A percentile compares a stretch with the other conserved stretches of the same genome.
These are phyloP conservation scores for Scarus forsteni DNA, from an alignment of 2,797 vertebrate species.

Conservation along the genomic window DNA sequence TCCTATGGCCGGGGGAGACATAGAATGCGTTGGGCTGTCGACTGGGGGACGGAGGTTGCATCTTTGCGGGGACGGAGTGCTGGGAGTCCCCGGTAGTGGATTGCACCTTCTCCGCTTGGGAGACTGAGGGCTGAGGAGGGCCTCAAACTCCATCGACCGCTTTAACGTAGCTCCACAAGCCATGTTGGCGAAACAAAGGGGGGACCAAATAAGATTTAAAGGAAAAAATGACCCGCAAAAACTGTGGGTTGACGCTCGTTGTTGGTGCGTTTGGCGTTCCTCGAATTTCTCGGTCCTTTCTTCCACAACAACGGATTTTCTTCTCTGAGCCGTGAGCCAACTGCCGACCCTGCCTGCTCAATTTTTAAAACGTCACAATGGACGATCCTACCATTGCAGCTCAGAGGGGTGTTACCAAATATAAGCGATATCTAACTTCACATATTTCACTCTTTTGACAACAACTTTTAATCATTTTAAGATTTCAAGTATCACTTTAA, in stretches of 20 bases:
- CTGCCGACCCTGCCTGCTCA: constrained; percentile 73
- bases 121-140: constrained; percentile 92
- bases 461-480: rapidly evolving
- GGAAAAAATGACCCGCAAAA: constrained; percentile 43
- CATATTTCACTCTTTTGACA: rapidly evolving
- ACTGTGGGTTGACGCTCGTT: constrained; percentile 13
- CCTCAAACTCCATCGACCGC: constrained; percentile 94
- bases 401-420: constrained; percentile 21
- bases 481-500: rapidly evolving
- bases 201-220: constrained; percentile 11
- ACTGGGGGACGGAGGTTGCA: constrained; percentile 87
- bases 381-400: constrained; percentile 67
- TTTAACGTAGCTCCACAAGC: constrained; percentile 94
- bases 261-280: constrained; percentile 26
- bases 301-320: constrained; percentile 79
- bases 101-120: constrained; percentile 92
- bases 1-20: constrained; percentile 79
- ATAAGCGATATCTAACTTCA: neutral
- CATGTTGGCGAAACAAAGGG: constrained; percentile 79
- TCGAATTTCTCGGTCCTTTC: constrained; percentile 61
- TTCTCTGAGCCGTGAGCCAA: constrained; percentile 74
- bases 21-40: constrained; percentile 82
- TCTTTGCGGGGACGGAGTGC: constrained; percentile 88
- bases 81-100: constrained; percentile 87
- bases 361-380: constrained; percentile 82